phyloP scores from a whole-genome alignment of 2,797 vertebrate genomes.

The Saxicola maurus region DNA sequence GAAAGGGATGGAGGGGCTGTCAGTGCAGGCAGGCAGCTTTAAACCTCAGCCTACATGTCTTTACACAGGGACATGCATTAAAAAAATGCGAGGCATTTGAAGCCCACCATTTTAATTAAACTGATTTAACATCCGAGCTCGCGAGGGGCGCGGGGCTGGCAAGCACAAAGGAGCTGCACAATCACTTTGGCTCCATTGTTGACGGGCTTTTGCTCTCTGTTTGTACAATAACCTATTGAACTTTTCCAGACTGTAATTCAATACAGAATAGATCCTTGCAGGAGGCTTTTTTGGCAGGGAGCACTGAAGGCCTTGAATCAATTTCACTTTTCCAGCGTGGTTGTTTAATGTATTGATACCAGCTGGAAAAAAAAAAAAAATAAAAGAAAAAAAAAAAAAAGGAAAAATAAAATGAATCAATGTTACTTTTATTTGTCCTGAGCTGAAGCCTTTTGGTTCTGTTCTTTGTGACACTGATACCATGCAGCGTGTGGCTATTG shows the following conservation, averaged over 20 bases:
- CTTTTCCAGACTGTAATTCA: constrained; percentile 66
- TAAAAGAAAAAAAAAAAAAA: not conserved
- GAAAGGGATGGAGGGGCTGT: not conserved
- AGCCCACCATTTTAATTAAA: constrained; percentile 61
- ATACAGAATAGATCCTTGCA: constrained; percentile 66
- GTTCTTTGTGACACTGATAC: constrained; percentile 57
- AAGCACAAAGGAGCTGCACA: constrained; percentile 48
- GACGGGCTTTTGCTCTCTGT: constrained; percentile 62
- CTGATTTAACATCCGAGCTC: constrained; percentile 44
- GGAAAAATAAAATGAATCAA: constrained; percentile 49
- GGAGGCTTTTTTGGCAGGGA: constrained; percentile 66
- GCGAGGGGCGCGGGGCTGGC: constrained; percentile 26
- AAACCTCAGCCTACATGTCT: not conserved
- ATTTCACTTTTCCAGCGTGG: constrained; percentile 63
- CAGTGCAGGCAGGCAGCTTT: not conserved
- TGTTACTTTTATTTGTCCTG: constrained; percentile 66
- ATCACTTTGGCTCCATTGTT: constrained; percentile 59
- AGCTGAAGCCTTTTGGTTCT: constrained; percentile 46
- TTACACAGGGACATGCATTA: not conserved
- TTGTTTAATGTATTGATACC: constrained; percentile 65
- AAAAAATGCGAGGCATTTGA: not conserved
- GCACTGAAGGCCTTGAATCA: constrained; percentile 65
- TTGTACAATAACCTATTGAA: constrained; percentile 70
- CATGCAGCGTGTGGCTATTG: constrained; percentile 54
- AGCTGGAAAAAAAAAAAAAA: not conserved